Base-by-base conservation (phyloP, 1,140 invertebrate species). In the Daktulosphaira vitifoliae region DNA sequence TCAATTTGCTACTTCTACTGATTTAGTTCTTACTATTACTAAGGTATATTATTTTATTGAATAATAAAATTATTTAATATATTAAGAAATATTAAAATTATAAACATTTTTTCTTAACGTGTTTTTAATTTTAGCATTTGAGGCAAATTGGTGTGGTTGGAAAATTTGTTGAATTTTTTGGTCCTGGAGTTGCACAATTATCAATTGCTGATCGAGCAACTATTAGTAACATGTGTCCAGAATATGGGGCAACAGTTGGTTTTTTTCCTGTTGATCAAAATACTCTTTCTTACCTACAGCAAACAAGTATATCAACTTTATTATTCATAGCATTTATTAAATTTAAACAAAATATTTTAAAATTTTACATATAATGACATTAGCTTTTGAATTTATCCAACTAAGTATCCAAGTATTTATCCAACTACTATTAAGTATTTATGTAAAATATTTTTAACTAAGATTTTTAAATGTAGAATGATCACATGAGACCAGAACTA, bases 141-240 rank as follows among this genome's bases (percentile, higher is more conserved):
- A 81, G 95, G 29, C 87, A 92, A 74, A 72, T 96, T 49, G 96
- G 96, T 52, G 95, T 98, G 23, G 96, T 98, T 48, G 95, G 93
- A 46, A 98, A 98, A 74, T 99, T 98, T 78, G 95, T 98, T 2
- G 96, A 98, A 78, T 99, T 99, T 77, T 98, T 90, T 75, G 96
- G 96, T 0, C 85, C 91, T 0, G 95, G 96, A 7, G 91, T 98
- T 9, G 74, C 83, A 1, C 83, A 87, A 65, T 76, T 99, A 1
- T 95, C 90, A 49, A 93, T 99, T 54, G 95, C 96, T 3, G 96
- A 98, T 77, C 76, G 96, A 67, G 94, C 87, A 66, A 97, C 82
- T 37, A 96, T 91, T 73, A 93, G 84, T 37, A 98, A 98, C 77
- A 98, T 98, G 96, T 96, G 91, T 74, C 95, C 95, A 0, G 96